Evolutionary conservation across 2,888 invertebrate genomes (phyloP), one percentile per base, ranked within the genome.

Genomic region (Lissonota sp.): DNA sequence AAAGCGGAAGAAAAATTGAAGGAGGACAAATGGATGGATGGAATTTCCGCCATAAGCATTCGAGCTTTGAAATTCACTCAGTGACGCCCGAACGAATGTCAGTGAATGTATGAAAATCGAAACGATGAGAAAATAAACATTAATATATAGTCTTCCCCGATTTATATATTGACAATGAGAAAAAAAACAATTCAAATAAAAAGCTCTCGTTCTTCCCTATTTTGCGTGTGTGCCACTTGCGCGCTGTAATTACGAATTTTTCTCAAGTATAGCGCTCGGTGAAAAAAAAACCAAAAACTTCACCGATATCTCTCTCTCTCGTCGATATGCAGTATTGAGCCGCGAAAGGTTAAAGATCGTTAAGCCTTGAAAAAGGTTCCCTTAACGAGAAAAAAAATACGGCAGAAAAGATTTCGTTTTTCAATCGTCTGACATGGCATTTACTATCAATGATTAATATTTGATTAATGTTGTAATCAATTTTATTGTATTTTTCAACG

Each of bases 111-210:
- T 39, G 46, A 46, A 37, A 12, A 16, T 57, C 46, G 26, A 26
- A 69, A 57, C 5, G 8, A 14, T 51, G n/a, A 8, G 14, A 44
- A 67, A 39, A 55, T 44, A 55, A 69, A 57, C 55, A 72, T 77
- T 69, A 66, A 63, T 76, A 53, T 46, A 55, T 53, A 51, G 80
- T 80, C 76, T 80, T 80, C 80, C 76, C 72, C 51, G 42, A 62
- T 16, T 60, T 37, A 67, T 6, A 39, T 39, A 51, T 39, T 37
- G 37, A 40, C 12, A 42, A 7, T n/a, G n/a, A 51, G 8, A 72
- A 53, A 26, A 26, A 60, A 42, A 8, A 1, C 6, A 63, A 66
- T 69, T 40, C 7, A 10, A 1, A n/a, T 16, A 53, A 46, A 53
- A 14, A 37, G 14, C 46, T 62, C 62, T 71, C 53, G 75, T 67